A percentile compares a stretch with the other conserved stretches of the same genome.
Evolutionary conservation across 2,797 vertebrate species (phyloP).

Genomic region (Sebastes hopkinsi): DNA sequence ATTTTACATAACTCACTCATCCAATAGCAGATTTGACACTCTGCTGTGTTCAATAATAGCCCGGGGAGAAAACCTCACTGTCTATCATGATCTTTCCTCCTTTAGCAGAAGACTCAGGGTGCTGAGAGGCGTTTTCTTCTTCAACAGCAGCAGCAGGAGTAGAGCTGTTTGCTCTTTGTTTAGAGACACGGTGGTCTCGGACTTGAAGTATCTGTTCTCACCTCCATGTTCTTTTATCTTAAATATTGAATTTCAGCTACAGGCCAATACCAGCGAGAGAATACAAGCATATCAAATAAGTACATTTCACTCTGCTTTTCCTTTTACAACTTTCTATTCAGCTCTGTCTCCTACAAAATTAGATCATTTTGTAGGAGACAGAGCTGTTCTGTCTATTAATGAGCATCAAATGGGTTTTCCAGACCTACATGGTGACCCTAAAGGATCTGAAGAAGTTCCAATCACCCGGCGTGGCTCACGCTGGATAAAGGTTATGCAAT

Average conservation of each 20-base stretch:
- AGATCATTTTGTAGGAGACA: too few relatives aligned
- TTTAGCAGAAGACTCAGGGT: not conserved
- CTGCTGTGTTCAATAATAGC: slow-evolving; percentile 29
- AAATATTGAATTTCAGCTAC: not conserved
- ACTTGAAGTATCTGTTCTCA: not conserved
- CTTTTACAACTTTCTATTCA: too few relatives aligned
- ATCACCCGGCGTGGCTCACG: not conserved
- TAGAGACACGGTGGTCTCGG: not conserved
- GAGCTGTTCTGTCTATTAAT: not conserved
- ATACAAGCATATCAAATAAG: not conserved
- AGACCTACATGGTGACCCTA: not conserved
- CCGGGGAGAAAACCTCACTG: not conserved
- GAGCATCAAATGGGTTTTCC: not conserved
- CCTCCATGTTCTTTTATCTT: not conserved
- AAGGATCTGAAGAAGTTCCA: not conserved
- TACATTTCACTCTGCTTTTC: not conserved
- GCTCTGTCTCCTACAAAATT: too few relatives aligned
- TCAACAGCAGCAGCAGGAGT: not conserved
- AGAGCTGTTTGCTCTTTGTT: not conserved
- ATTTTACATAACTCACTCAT: slow-evolving; percentile 59
- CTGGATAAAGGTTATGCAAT: not conserved
- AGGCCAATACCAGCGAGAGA: not conserved
- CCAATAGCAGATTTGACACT: slow-evolving; percentile 1
- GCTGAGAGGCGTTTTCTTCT: not conserved
- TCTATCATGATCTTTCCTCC: not conserved